Evolutionary conservation across 2,113 vertebrate species (phyloP), one percentile per base, ranked within the genome.

Genomic region (Leptobrachium leishanense): DNA sequence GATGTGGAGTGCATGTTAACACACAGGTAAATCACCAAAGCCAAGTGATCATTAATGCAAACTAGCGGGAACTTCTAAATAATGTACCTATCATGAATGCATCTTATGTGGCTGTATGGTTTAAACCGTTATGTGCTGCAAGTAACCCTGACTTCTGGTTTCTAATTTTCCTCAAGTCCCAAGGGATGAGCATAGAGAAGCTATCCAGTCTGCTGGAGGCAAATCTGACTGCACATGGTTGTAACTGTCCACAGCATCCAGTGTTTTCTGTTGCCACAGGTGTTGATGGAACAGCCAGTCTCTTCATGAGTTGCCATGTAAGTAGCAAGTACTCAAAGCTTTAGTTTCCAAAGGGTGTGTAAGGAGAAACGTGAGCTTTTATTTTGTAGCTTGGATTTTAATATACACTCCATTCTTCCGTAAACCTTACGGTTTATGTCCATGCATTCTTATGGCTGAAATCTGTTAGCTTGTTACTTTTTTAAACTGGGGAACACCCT

Each of bases 271-370:
- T 92, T 11, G 89, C 85, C 15, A 82, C 75, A 0, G 89, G 86
- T 3, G 81, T 72, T 65, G 92, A 88, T 74, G 89, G 89, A 15
- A 86, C 84, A 11, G 0, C 86, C 55, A 87, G 31, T n/a, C 91
- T 94, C 0, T 88, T 94, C 63, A 91, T 94, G 92, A 92, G 85
- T 84, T 94, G 93, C 5, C 46, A 42, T 59, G 93, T 94, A 84
- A 85, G 20, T 31, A 31, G 20, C 20, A 31, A 31, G 20, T 31
- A 31, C 20, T 31, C 20, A 31, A 31, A 31, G 20, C 20, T 31
- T 31, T 31, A 31, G 84, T 87, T n/a, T 11, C 2, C 41, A 15
- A 6, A 13, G 3, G 15, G 31, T 8, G 46, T 50, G 46, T 50
- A 8, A 50, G 1, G 20, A 1, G 20, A 31, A 31, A 31, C 20